These are phyloP conservation scores for Thunnus thynnus DNA, from an alignment of 2,113 vertebrate genomes.

Conservation along the genomic window DNA sequence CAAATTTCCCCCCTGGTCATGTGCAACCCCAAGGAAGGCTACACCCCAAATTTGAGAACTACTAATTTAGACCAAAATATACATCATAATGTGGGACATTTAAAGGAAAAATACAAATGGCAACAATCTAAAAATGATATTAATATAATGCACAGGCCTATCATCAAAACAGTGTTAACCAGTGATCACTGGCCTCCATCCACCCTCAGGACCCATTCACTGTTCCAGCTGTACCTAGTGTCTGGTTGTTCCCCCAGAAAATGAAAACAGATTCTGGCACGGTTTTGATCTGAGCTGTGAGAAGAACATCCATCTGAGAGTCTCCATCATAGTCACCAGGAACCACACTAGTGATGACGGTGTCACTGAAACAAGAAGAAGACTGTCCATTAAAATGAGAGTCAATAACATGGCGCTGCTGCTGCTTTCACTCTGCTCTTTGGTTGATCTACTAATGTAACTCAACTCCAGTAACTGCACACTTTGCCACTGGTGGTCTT, in stretches of 20 bases:
- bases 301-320: slow-evolving; percentile 97
- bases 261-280: slow-evolving; percentile 81
- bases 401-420: neutral
- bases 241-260: slow-evolving; percentile 97
- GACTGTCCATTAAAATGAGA: neutral
- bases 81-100: neutral
- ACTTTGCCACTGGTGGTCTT: no score
- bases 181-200: neutral
- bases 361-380: slow-evolving; percentile 62
- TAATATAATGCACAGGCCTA: no score
- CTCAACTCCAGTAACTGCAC: no score
- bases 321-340: slow-evolving; percentile 99
- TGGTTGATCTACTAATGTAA: no score
- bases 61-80: neutral
- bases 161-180: neutral
- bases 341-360: slow-evolving; percentile 91
- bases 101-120: neutral
- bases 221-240: slow-evolving; percentile 85
- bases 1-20: no score
- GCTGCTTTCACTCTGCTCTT: neutral
- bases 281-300: slow-evolving; percentile 82
- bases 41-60: no score
- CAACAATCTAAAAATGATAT: neutral
- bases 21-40: no score
- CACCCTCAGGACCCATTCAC: neutral